These are phyloP conservation scores for Paratilapia polleni DNA, from an alignment of 2,113 vertebrate species.

Conservation along the genomic window DNA sequence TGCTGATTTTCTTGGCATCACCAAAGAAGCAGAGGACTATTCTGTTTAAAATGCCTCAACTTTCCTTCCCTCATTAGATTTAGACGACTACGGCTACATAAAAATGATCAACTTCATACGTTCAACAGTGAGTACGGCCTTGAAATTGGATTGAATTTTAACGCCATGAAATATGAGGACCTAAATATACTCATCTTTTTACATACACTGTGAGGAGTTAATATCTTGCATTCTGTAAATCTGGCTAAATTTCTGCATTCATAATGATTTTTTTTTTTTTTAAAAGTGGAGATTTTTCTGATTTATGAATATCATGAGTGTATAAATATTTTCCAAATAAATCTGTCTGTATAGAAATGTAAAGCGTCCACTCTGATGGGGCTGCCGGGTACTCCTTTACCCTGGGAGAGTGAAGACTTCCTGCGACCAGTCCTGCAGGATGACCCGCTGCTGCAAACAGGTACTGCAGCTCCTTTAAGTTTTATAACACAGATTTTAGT, in stretches of 20 bases:
- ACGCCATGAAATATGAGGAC: neutral
- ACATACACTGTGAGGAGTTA: neutral
- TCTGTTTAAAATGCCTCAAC: neutral
- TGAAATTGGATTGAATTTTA: neutral
- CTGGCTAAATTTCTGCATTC: too few species aligned
- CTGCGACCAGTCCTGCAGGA: constrained; percentile 89
- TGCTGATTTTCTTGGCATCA: fast-evolving
- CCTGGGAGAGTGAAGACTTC: constrained; percentile 91
- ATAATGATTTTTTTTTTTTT: too few species aligned
- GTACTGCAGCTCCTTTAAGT: constrained; percentile 68
- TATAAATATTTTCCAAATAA: neutral
- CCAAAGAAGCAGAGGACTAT: neutral
- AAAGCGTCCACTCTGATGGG: constrained; percentile 77
- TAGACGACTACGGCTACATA: constrained; percentile 95
- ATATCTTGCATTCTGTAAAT: neutral
- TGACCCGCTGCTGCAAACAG: constrained; percentile 92
- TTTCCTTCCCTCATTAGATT: constrained; percentile 75
- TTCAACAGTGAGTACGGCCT: constrained; percentile 81
- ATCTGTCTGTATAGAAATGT: constrained; percentile 87
- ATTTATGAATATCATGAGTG: neutral
- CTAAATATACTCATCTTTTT: neutral
- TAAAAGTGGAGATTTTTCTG: neutral
- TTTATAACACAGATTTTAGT: neutral
- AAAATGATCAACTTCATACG: constrained; percentile 96
- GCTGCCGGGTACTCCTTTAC: constrained; percentile 75